A percentile compares a stretch with the other conserved stretches of the same genome.
phyloP scores from a whole-genome alignment of 1,140 invertebrate species.

The silkworm (Bombyx mori) region DNA sequence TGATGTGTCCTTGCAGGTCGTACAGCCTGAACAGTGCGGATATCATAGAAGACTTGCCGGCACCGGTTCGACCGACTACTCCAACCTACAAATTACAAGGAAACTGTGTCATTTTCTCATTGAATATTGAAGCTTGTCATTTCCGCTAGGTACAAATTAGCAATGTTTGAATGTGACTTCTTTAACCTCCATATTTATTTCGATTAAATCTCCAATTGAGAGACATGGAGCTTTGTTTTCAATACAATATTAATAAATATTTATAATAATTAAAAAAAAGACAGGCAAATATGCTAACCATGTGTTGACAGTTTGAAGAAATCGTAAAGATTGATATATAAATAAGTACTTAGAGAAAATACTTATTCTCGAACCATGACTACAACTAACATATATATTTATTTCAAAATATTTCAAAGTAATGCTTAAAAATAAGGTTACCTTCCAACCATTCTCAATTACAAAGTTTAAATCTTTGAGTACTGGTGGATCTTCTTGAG shows the following conservation, averaged over 20 bases:
- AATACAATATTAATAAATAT: no score
- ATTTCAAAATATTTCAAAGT: not conserved
- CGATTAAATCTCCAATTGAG: no score
- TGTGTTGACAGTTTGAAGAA: constrained; percentile 3
- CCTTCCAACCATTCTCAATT: constrained; percentile 78
- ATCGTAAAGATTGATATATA: not conserved
- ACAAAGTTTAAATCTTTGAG: constrained; percentile 77
- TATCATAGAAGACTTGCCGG: constrained; percentile 84
- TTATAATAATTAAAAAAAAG: no score
- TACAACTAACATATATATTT: no score
- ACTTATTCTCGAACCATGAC: no score
- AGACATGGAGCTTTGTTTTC: no score
- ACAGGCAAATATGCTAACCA: no score
- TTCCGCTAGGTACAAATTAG: not conserved
- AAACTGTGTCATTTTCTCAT: not conserved
- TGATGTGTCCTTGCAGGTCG: constrained; percentile 75
- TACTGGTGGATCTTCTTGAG: constrained; percentile 74
- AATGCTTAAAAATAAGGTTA: constrained; percentile 28
- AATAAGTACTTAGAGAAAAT: not conserved
- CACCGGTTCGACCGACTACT: constrained; percentile 79
- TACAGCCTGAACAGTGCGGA: constrained; percentile 79
- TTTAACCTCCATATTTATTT: no score
- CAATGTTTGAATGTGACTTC: no score
- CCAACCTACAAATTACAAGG: constrained; percentile 66
- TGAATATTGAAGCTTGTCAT: not conserved